phyloP scores from a whole-genome alignment of 2,113 vertebrate genomes.

The Carollia perspicillata region DNA sequence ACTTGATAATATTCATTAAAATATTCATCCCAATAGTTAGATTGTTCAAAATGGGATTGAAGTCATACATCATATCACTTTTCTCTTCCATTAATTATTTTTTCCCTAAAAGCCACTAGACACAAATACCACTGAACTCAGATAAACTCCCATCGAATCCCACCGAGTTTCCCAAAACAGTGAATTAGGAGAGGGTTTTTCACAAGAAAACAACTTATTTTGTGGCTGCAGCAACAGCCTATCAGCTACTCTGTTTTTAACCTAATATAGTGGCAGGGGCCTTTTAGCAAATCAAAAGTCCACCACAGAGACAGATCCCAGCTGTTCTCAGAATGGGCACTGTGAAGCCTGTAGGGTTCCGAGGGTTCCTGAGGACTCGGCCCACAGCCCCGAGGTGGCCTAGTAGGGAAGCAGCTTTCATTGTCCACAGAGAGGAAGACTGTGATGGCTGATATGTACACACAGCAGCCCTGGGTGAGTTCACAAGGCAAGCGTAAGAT shows the following conservation, averaged over 20 bases:
- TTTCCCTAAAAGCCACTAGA: neutral
- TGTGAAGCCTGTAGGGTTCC: slow-evolving; percentile 3
- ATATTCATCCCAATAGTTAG: neutral
- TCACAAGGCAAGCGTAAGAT: slow-evolving; percentile 1
- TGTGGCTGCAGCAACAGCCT: neutral
- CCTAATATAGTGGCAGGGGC: neutral
- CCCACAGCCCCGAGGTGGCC: neutral
- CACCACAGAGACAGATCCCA: neutral
- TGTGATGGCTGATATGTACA: slow-evolving; percentile 35
- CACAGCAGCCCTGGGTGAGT: slow-evolving; percentile 26
- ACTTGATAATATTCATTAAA: neutral
- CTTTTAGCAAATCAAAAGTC: slow-evolving; percentile 50
- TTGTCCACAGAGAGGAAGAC: neutral
- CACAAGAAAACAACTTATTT: slow-evolving; percentile 9
- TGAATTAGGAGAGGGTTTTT: neutral
- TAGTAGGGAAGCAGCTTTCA: slow-evolving; percentile 38
- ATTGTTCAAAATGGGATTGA: neutral
- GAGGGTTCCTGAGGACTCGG: neutral
- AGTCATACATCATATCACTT: neutral
- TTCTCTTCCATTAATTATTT: neutral
- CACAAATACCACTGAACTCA: neutral
- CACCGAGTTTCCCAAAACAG: neutral
- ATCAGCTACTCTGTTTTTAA: slow-evolving; percentile 11
- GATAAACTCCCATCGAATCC: slow-evolving; percentile 1
- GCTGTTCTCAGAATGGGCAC: neutral